Evolutionary conservation across 2,888 invertebrate genomes (phyloP), one percentile per base, ranked within the genome.

Genomic region (Andrena bucephala): DNA sequence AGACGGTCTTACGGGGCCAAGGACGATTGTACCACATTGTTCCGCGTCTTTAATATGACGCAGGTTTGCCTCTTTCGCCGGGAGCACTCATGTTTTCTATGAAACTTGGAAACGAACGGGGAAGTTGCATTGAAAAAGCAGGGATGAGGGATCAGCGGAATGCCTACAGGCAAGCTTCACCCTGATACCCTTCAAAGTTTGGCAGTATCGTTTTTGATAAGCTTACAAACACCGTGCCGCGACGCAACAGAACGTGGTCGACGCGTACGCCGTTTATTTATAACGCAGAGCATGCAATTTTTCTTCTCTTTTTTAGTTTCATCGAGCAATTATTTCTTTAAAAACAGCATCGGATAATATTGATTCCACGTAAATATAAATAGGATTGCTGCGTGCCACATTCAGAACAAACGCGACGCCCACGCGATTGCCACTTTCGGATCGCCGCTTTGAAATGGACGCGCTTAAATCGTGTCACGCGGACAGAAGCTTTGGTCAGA

Each of bases 21-120:
- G 90, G 91, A 71, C 88, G 73, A 83, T 77, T 76, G 83, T 85
- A 82, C 77, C 84, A 83, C 75, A 81, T 85, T 85, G 83, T 87
- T 86, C 76, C 85, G 62, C 63, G 68, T 80, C 75, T 79, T 79
- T 83, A 70, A 77, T 74, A 62, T 70, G 57, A 78, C 71, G 69
- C 33, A 70, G 36, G 50, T 69, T 65, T 54, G 42, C 31, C 42
- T 62, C 69, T 68, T 72, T 65, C 31, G 75, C 72, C 63, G 42
- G 29, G 42, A 68, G 71, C 82, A 42, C 27, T 57, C 67, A 36
- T 68, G 52, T 59, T 82, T 52, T 33, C 42, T 20, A 27, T 63
- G 59, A 66, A 57, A 57, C 10, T 4, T 10, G 13, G 4, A 54
- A 81, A 68, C 63, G 57, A 60, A 52, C 29, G 33, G 27, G 57